Percentiles rank a stretch among this genome's conserved stretches.
Conservation (phyloP, 2,113 vertebrate genomes). For the Speoplatyrhinus poulsoni region DNA sequence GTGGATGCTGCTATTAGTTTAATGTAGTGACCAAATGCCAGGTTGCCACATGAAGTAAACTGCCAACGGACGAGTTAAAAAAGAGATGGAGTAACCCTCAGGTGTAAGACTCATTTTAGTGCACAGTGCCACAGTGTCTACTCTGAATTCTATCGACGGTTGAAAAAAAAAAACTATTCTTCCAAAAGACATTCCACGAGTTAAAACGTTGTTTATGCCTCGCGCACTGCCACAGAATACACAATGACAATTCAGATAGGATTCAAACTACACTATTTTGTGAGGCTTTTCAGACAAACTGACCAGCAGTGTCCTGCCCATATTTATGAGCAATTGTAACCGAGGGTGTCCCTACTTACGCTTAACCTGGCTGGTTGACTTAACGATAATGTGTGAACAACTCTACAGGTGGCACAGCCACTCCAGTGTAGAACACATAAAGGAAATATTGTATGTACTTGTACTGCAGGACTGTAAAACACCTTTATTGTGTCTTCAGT, state of each 20-base stretch:
- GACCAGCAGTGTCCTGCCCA: background rate
- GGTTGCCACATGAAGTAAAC: constrained; percentile 27
- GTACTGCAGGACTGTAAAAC: no score
- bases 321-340: no score
- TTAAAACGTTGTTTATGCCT: background rate
- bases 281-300: no score
- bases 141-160: background rate
- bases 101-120: constrained; percentile 1
- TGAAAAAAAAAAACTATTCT: constrained; percentile 5
- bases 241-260: background rate
- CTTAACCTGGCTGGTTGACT: no score
- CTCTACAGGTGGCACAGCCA: no score
- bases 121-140: constrained; percentile 14
- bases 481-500: no score
- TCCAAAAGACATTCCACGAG: constrained; percentile 6
- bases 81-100: background rate
- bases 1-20: constrained; percentile 41
- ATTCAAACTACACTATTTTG: background rate
- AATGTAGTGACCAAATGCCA: constrained; percentile 51
- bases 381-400: no score
- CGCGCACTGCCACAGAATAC: background rate
- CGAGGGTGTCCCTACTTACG: no score
- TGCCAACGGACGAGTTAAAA: background rate
- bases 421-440: no score
- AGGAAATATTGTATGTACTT: no score